Conservation (phyloP, 1,140 invertebrate species). For the Manduca sexta region DNA sequence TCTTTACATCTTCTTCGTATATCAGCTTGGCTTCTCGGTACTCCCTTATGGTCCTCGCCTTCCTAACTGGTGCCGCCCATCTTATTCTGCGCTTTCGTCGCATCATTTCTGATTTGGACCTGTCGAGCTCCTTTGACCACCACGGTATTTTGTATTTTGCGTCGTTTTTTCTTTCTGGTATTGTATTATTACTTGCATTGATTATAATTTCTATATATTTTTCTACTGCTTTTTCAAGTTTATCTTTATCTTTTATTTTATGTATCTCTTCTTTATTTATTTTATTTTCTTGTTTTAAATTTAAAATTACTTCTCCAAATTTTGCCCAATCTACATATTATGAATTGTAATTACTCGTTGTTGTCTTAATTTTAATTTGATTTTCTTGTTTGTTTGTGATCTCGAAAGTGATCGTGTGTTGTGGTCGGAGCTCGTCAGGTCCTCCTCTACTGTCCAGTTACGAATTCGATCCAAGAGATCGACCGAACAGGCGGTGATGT, state of each 20-base stretch:
- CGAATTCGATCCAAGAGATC: not conserved
- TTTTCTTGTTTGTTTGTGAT: not conserved
- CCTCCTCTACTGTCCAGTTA: slow-evolving; percentile 1
- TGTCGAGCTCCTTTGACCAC: not conserved
- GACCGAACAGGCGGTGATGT: too few relatives aligned
- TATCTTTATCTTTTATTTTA: not conserved
- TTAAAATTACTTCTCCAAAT: slow-evolving; percentile 13
- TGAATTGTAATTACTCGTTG: slow-evolving; percentile 14
- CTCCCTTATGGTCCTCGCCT: not conserved
- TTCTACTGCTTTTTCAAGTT: not conserved
- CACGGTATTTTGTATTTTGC: slow-evolving; percentile 1
- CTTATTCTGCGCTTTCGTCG: not conserved
- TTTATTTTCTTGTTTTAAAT: too few relatives aligned
- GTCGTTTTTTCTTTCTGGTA: slow-evolving; percentile 3
- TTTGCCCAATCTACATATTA: slow-evolving; percentile 15
- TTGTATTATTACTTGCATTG: not conserved
- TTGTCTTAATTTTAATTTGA: slow-evolving; percentile 2
- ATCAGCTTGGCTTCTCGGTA: not conserved
- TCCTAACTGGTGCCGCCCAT: not conserved
- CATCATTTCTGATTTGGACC: not conserved
- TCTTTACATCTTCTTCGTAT: not conserved
- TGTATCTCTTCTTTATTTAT: not conserved
- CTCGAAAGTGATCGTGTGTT: slow-evolving; percentile 10
- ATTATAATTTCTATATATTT: slow-evolving; percentile 3
- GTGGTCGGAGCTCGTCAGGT: slow-evolving; percentile 11